Evolutionary conservation across 2,113 vertebrate genomes (phyloP).

Genomic region (Corydoras maculifer): DNA sequence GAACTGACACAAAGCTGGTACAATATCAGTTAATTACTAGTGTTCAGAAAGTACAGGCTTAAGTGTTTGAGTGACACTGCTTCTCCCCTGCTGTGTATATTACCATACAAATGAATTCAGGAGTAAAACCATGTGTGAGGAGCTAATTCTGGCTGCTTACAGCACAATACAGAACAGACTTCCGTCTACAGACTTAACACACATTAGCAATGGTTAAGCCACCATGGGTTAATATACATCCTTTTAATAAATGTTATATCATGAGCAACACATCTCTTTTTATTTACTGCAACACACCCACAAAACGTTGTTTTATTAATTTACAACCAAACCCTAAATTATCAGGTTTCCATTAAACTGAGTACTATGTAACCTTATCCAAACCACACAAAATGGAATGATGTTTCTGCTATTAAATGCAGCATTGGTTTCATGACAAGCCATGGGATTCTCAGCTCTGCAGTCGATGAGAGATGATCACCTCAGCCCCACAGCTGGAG

Average conservation of each 20-base stretch:
- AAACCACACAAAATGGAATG: neutral
- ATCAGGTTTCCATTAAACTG: neutral
- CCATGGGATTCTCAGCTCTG: slow-evolving; percentile 11
- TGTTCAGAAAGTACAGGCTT: neutral
- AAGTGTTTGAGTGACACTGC: slow-evolving; percentile 26
- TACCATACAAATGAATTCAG: slow-evolving; percentile 52
- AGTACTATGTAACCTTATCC: neutral
- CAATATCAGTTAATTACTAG: neutral
- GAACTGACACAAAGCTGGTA: slow-evolving; percentile 2
- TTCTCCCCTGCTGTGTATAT: slow-evolving; percentile 39
- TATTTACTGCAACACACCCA: slow-evolving; percentile 15
- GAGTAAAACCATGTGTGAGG: slow-evolving; percentile 17
- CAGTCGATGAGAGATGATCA: slow-evolving; percentile 45
- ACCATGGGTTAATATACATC: slow-evolving; percentile 11
- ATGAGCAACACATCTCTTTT: neutral
- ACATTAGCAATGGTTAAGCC: slow-evolving; percentile 12
- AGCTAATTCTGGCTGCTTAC: slow-evolving; percentile 35
- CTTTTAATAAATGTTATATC: neutral
- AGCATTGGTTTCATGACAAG: slow-evolving; percentile 17
- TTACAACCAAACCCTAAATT: slow-evolving; percentile 11
- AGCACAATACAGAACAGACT: slow-evolving; percentile 21
- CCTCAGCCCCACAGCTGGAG: slow-evolving; percentile 33
- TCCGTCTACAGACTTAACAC: slow-evolving; percentile 23
- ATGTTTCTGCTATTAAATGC: slow-evolving; percentile 5
- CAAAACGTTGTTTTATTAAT: too few relatives aligned